These are phyloP conservation scores for Xiphorhynchus elegans DNA, from an alignment of 2,113 vertebrate genomes.

Conservation along the genomic window DNA sequence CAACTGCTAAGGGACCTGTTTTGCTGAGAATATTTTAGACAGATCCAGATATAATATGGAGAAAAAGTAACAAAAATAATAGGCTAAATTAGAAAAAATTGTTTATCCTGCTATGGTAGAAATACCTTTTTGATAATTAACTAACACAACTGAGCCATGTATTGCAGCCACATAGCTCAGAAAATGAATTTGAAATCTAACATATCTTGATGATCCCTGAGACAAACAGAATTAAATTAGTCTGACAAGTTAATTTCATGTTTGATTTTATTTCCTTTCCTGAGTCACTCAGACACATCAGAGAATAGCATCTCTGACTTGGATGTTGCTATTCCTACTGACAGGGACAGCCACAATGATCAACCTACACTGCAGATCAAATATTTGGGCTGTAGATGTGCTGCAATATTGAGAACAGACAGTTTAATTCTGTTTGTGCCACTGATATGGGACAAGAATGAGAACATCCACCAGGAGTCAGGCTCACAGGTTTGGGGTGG, in stretches of 20 bases:
- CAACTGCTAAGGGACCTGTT: not conserved
- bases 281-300: not conserved
- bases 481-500: not conserved
- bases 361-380: not conserved
- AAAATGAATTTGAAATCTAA: not conserved
- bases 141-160: not conserved
- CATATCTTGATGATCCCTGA: not conserved
- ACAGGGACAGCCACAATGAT: not conserved
- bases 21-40: not conserved
- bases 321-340: not conserved
- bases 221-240: not conserved
- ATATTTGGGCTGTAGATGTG: not conserved
- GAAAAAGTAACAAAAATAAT: not conserved
- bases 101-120: not conserved
- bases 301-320: not conserved
- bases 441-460: not conserved
- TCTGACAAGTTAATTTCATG: not conserved
- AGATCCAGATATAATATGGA: not conserved
- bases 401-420: not conserved
- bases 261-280: not conserved
- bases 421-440: not conserved
- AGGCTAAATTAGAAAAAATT: not conserved
- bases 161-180: not conserved
- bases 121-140: not conserved
- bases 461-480: not conserved